phyloP scores from a whole-genome alignment of 2,888 invertebrate genomes.

The Prenolepis imparis region DNA sequence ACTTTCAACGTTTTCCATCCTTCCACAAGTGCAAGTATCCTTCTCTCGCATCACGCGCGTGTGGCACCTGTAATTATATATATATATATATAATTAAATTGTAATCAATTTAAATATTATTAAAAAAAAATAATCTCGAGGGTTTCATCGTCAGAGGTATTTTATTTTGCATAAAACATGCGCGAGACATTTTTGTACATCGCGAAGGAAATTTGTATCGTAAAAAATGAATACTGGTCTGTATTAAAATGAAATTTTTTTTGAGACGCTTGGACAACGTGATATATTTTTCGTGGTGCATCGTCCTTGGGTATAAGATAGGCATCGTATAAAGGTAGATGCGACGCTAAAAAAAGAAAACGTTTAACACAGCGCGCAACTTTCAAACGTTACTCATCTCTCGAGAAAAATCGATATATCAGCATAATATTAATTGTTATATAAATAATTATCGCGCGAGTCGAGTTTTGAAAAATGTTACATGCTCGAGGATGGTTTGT shows the following conservation, averaged over 20 bases:
- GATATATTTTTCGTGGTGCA: constrained; percentile 51
- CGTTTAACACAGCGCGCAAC: constrained; percentile 15
- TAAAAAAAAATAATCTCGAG: background rate
- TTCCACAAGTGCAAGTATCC: background rate
- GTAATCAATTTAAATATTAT: background rate
- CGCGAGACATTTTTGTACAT: background rate
- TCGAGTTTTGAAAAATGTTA: constrained; percentile 68
- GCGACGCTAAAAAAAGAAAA: background rate
- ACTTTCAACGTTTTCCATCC: constrained; percentile 28
- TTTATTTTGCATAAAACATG: background rate
- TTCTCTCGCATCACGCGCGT: background rate
- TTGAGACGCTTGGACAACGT: background rate
- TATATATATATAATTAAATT: too few species aligned
- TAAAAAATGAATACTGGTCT: background rate
- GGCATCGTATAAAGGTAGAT: constrained; percentile 33
- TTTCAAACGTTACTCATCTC: constrained; percentile 69
- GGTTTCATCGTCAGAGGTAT: background rate
- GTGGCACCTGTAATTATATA: background rate
- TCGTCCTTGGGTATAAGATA: constrained; percentile 50
- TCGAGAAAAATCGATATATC: constrained; percentile 63
- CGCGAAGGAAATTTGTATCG: background rate
- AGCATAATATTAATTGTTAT: constrained; percentile 73
- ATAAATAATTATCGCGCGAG: constrained; percentile 63
- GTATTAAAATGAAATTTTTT: background rate
- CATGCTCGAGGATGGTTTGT: constrained; percentile 65